Evolutionary conservation across 1,140 invertebrate species (phyloP).

Genomic region (Proctacanthus coquilletti): DNA sequence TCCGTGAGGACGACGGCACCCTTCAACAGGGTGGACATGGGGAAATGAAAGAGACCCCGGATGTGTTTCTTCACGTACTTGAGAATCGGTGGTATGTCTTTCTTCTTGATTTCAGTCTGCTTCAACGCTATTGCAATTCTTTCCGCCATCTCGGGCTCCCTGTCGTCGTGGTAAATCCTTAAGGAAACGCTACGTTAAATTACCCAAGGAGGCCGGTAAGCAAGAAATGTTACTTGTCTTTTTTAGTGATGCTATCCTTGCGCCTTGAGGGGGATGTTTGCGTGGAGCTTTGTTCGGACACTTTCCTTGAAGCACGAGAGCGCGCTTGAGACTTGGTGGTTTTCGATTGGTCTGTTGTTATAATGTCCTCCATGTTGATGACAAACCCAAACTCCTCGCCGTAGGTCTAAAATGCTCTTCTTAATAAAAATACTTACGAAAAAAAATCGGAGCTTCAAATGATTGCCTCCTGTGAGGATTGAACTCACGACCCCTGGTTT

Average conservation of each 20-base stretch:
- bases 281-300: conserved; percentile 58
- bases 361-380: conserved; percentile 26
- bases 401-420: too few species aligned
- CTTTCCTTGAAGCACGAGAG: conserved; percentile 37
- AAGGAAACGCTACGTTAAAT: too few species aligned
- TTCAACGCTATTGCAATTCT: conserved; percentile 18
- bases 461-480: conserved; percentile 65
- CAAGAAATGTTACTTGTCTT: conserved; percentile 40
- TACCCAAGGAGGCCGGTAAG: too few species aligned
- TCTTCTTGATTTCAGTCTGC: conserved; percentile 34
- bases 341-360: conserved; percentile 16
- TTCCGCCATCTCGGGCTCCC: conserved; percentile 25
- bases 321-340: conserved; percentile 13
- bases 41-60: conserved; percentile 72
- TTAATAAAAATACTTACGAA: too few species aligned
- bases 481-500: conserved; percentile 79
- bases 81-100: conserved; percentile 51
- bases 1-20: conserved; percentile 79
- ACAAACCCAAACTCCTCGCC: conserved; percentile 69
- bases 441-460: too few species aligned
- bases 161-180: conserved; percentile 26
- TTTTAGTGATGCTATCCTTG: conserved; percentile 57
- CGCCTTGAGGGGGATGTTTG: conserved; percentile 56
- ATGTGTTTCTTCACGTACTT: conserved; percentile 77
- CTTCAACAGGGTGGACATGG: conserved; percentile 79